These are phyloP conservation scores for Buphagus erythrorhynchus DNA, from an alignment of 2,797 vertebrate genomes.

Conservation along the genomic window DNA sequence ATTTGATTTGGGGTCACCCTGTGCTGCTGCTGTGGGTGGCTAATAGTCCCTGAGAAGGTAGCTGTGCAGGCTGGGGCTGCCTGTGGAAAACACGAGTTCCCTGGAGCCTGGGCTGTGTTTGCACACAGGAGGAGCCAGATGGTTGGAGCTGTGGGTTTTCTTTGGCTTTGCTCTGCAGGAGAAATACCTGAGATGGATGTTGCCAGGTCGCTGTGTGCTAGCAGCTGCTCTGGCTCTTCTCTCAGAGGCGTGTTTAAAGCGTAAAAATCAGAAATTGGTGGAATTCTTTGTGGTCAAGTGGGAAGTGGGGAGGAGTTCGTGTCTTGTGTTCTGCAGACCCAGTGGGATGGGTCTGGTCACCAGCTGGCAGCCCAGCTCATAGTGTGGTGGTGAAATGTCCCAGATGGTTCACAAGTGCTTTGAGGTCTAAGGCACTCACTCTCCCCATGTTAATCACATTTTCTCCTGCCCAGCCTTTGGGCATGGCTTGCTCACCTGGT, in stretches of 20 bases:
- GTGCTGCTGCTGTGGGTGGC: neutral
- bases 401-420: neutral
- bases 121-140: slow-evolving; percentile 3
- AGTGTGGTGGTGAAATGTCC: accelerated
- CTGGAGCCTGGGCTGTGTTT: neutral
- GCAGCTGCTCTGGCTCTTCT: slow-evolving; percentile 7
- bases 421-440: neutral
- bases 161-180: neutral
- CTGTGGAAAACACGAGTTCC: neutral
- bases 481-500: accelerated
- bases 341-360: neutral
- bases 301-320: neutral
- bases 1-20: neutral
- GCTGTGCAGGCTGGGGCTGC: neutral
- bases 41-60: neutral
- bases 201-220: neutral
- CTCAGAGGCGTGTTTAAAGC: neutral
- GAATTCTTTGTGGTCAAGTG: neutral
- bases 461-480: neutral
- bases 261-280: neutral
- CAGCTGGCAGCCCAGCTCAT: neutral
- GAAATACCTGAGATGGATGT: neutral
- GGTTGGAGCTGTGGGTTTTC: slow-evolving; percentile 17
- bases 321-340: neutral
- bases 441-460: neutral